These are phyloP conservation scores for Lepilemur ruficaudatus DNA, from an alignment of 2,797 vertebrate genomes.

Conservation along the genomic window DNA sequence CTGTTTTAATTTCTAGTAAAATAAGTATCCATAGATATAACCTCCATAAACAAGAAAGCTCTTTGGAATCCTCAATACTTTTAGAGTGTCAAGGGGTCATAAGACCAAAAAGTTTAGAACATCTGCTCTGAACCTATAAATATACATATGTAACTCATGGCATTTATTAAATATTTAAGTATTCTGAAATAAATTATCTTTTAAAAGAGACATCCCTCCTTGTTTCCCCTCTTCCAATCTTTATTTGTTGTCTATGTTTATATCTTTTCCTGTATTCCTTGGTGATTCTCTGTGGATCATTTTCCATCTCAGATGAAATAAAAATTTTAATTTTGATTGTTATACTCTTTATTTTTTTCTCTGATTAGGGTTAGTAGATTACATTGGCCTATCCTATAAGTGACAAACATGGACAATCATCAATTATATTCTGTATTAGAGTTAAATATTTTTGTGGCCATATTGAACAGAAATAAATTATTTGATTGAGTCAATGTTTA, in stretches of 20 bases:
- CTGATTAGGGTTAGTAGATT: background rate
- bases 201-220: background rate
- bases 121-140: background rate
- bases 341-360: background rate
- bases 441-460: background rate
- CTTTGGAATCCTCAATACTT: background rate
- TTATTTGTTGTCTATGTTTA: background rate
- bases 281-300: background rate
- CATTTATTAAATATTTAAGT: background rate
- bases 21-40: background rate
- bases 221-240: background rate
- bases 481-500: background rate
- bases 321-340: background rate
- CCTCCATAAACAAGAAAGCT: background rate
- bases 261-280: background rate
- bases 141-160: background rate
- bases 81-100: background rate
- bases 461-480: background rate
- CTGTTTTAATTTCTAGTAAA: conserved; percentile 12
- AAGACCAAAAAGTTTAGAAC: background rate
- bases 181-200: background rate
- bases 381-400: background rate
- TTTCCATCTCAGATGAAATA: background rate
- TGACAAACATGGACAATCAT: background rate
- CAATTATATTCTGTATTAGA: background rate